These are phyloP conservation scores for Siphamia tubifer DNA, from an alignment of 2,113 vertebrate species.

Conservation along the genomic window DNA sequence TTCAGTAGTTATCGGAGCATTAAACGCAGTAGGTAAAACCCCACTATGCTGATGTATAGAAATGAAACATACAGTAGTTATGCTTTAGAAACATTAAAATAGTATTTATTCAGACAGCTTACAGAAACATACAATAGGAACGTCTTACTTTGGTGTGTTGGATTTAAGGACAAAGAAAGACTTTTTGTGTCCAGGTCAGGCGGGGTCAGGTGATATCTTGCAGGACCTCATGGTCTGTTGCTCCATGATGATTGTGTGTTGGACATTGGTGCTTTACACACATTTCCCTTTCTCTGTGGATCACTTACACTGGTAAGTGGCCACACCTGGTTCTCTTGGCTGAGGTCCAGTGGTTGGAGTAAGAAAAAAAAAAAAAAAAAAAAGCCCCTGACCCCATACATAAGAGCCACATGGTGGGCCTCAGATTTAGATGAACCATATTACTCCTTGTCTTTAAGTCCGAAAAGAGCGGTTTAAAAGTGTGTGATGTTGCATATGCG, in stretches of 20 bases:
- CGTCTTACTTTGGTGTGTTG: not conserved
- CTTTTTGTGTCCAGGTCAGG: constrained; percentile 21
- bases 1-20: too few relatives aligned
- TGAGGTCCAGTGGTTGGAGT: constrained; percentile 5
- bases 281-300: constrained; percentile 26
- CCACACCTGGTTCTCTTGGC: constrained; percentile 50
- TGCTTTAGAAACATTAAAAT: too few relatives aligned
- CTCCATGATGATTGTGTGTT: constrained; percentile 12
- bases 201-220: constrained; percentile 18
- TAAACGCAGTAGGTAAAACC: too few relatives aligned
- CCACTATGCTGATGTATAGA: too few relatives aligned
- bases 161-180: not conserved
- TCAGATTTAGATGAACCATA: not conserved
- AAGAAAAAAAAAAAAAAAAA: too few relatives aligned
- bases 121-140: too few relatives aligned
- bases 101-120: too few relatives aligned
- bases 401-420: not conserved
- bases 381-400: not conserved
- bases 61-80: too few relatives aligned
- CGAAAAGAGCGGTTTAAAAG: not conserved
- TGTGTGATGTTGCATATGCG: not conserved
- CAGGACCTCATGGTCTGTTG: constrained; percentile 22
- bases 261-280: constrained; percentile 10
- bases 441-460: not conserved
- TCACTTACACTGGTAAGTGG: constrained; percentile 40